Evolutionary conservation across 1,140 invertebrate genomes (phyloP).

Genomic region (Orius insidiosus): DNA sequence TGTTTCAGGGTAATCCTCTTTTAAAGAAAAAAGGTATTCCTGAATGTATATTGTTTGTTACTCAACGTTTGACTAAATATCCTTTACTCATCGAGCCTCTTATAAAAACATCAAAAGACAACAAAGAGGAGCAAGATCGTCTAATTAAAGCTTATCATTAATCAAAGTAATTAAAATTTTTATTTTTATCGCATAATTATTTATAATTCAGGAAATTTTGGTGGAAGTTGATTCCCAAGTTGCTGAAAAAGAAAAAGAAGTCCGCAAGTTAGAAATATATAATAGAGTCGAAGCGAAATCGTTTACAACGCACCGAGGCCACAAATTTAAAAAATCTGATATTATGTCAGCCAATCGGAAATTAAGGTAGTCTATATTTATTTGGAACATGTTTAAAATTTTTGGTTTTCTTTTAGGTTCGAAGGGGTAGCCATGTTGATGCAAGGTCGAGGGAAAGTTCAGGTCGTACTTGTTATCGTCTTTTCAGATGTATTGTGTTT

Average conservation of each 20-base stretch:
- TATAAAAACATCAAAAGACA: conserved; percentile 74
- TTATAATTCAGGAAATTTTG: conserved; percentile 69
- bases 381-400: too few species aligned
- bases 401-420: conserved; percentile 56
- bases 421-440: conserved; percentile 69
- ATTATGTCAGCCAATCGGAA: conserved; percentile 64
- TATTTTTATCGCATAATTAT: too few species aligned
- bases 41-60: conserved; percentile 87
- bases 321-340: conserved; percentile 90
- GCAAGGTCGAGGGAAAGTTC: conserved; percentile 69
- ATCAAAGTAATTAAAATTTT: too few species aligned
- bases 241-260: conserved; percentile 74
- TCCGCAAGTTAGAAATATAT: conserved; percentile 80
- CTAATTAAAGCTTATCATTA: conserved; percentile 54
- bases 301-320: conserved; percentile 58
- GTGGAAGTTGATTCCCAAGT: conserved; percentile 81
- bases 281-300: conserved; percentile 85
- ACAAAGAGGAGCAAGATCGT: conserved; percentile 50
- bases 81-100: too few species aligned
- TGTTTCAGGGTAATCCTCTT: conserved; percentile 66
- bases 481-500: conserved; percentile 84
- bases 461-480: conserved; percentile 69
- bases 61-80: too few species aligned
- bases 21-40: conserved; percentile 88
- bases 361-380: too few species aligned